Conservation (phyloP, 2,888 invertebrate genomes). For the Caenorhabditis zanzibari region DNA sequence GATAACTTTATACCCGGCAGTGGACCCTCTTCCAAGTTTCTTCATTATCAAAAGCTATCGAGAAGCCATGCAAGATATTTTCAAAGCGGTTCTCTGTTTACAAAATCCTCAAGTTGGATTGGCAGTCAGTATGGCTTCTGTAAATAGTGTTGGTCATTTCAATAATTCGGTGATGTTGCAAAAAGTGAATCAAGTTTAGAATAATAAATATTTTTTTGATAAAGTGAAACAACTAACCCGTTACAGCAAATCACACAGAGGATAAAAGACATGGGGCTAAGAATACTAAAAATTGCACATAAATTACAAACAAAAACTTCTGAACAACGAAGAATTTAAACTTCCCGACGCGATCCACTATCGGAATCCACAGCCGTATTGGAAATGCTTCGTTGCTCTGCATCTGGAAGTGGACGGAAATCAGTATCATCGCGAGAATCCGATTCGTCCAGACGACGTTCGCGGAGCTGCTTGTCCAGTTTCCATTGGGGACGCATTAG, state of each 20-base stretch:
- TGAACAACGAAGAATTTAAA: neutral
- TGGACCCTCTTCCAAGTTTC: slow-evolving; percentile 45
- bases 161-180: neutral
- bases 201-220: neutral
- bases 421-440: slow-evolving; percentile 47
- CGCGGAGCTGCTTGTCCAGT: slow-evolving; percentile 62
- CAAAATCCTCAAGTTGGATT: neutral
- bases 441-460: slow-evolving; percentile 36
- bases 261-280: slow-evolving; percentile 15
- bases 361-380: slow-evolving; percentile 72
- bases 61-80: slow-evolving; percentile 12
- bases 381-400: slow-evolving; percentile 69
- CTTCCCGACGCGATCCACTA: slow-evolving; percentile 52
- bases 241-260: slow-evolving; percentile 14
- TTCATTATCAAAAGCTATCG: slow-evolving; percentile 45
- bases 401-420: slow-evolving; percentile 26
- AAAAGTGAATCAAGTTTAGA: neutral
- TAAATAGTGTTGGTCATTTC: neutral
- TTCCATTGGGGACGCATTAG: slow-evolving; percentile 76
- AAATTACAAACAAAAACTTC: slow-evolving; percentile 46
- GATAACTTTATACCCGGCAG: slow-evolving; percentile 34
- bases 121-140: neutral
- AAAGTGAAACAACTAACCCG: slow-evolving; percentile 9
- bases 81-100: neutral
- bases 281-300: slow-evolving; percentile 16